Percentiles rank a stretch among this genome's conserved stretches.
Evolutionary conservation across 2,113 vertebrate species (phyloP).

Genomic region (Miniopterus natalensis): DNA sequence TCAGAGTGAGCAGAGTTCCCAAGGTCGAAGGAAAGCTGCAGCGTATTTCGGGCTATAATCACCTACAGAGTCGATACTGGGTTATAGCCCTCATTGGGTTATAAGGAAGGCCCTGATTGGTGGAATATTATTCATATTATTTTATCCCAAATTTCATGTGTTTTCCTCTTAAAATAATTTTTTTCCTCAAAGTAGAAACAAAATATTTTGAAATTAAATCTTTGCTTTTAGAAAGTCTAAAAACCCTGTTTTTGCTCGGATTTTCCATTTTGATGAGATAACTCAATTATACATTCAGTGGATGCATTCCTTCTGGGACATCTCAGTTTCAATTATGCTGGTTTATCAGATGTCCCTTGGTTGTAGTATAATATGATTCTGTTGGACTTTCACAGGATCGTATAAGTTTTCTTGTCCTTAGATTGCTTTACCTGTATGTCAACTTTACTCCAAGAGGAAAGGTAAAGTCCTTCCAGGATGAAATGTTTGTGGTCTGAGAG

Average conservation of each 20-base stretch:
- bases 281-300: constrained; percentile 72
- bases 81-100: constrained; percentile 38
- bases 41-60: constrained; percentile 70
- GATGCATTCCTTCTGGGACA: constrained; percentile 77
- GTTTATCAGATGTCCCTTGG: constrained; percentile 75
- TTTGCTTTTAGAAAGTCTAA: constrained; percentile 52
- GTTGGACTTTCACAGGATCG: constrained; percentile 40
- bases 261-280: constrained; percentile 42
- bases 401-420: constrained; percentile 14
- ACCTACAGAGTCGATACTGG: constrained; percentile 40
- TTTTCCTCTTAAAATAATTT: constrained; percentile 53
- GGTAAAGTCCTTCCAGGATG: background rate
- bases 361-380: constrained; percentile 72
- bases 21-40: constrained; percentile 86
- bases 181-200: constrained; percentile 46
- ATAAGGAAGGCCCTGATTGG: constrained; percentile 59
- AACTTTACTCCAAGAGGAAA: constrained; percentile 31
- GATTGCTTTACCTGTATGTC: constrained; percentile 26
- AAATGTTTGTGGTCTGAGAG: constrained; percentile 38
- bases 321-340: constrained; percentile 65
- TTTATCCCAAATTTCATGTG: background rate
- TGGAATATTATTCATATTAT: constrained; percentile 6
- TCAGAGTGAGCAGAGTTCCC: constrained; percentile 77
- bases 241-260: background rate
- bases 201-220: constrained; percentile 48